Percentiles rank a stretch among this genome's conserved stretches.
Conservation (phyloP, 2,888 invertebrate genomes). For the Volucella inflata region DNA sequence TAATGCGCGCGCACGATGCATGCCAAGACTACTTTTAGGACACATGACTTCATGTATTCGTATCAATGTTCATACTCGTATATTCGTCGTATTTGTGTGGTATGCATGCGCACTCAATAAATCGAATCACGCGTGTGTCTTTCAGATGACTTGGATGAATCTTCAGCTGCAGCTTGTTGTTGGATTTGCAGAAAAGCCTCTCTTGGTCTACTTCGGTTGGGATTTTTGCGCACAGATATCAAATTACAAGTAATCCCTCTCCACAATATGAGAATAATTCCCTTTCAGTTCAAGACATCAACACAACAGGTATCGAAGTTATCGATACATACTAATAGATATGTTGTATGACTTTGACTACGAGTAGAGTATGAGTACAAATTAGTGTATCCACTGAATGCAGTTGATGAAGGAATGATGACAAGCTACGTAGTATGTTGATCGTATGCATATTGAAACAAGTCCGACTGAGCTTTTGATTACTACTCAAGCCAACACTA, state of each 20-base stretch:
- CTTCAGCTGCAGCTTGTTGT: constrained; percentile 25
- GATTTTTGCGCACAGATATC: constrained; percentile 43
- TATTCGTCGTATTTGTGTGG: constrained; percentile 1
- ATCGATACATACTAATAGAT: constrained; percentile 24
- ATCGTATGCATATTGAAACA: constrained; percentile 34
- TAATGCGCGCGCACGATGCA: constrained; percentile 64
- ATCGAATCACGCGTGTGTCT: constrained; percentile 51
- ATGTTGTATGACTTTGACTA: not conserved
- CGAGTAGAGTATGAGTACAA: too few species aligned
- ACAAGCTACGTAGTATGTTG: constrained; percentile 38
- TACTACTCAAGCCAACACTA: constrained; percentile 15
- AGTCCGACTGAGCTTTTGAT: constrained; percentile 57
- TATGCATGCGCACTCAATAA: constrained; percentile 15
- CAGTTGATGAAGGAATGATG: constrained; percentile 60
- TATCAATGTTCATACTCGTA: not conserved
- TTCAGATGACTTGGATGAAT: not conserved
- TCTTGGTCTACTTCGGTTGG: constrained; percentile 7
- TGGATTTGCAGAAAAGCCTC: constrained; percentile 52
- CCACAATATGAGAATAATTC: constrained; percentile 68
- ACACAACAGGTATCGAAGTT: constrained; percentile 21
- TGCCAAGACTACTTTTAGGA: constrained; percentile 43
- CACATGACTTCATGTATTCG: constrained; percentile 37
- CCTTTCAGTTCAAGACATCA: constrained; percentile 56
- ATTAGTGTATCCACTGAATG: constrained; percentile 43
- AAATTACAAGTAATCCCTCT: constrained; percentile 73